Conservation (phyloP, 1,140 invertebrate species). For the Metopolophium dirhodum region DNA sequence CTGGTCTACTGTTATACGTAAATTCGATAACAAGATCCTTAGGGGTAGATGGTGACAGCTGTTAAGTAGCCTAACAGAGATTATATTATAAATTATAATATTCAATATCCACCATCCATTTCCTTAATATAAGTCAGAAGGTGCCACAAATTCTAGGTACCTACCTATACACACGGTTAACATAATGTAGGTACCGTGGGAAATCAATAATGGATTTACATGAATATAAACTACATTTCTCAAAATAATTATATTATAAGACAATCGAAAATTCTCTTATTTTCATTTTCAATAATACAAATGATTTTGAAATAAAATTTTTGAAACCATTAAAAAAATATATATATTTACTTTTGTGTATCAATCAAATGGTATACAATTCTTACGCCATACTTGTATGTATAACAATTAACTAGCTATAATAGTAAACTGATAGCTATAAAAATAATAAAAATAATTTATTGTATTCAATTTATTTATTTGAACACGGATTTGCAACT, state of each 20-base stretch:
- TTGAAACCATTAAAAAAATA: not conserved
- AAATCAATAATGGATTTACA: conserved; percentile 26
- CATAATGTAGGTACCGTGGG: not conserved
- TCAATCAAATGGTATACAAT: not conserved
- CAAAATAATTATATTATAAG: not conserved
- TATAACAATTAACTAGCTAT: not conserved
- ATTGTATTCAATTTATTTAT: not conserved
- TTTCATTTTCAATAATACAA: not conserved
- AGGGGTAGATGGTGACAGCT: not conserved
- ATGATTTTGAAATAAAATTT: not conserved
- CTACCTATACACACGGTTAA: not conserved
- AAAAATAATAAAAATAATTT: no score
- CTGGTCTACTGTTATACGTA: not conserved
- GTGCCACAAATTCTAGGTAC: not conserved
- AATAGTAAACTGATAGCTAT: no score
- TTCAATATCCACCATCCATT: not conserved
- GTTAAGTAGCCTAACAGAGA: not conserved
- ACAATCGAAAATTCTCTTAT: not conserved
- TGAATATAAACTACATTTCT: not conserved
- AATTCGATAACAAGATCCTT: not conserved
- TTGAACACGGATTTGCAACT: not conserved
- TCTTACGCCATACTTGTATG: not conserved
- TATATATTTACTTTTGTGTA: not conserved
- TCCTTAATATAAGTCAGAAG: not conserved
- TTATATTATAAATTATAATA: conserved; percentile 17